Conservation (phyloP, 2,113 vertebrate species). For the Platysteira castanea region DNA sequence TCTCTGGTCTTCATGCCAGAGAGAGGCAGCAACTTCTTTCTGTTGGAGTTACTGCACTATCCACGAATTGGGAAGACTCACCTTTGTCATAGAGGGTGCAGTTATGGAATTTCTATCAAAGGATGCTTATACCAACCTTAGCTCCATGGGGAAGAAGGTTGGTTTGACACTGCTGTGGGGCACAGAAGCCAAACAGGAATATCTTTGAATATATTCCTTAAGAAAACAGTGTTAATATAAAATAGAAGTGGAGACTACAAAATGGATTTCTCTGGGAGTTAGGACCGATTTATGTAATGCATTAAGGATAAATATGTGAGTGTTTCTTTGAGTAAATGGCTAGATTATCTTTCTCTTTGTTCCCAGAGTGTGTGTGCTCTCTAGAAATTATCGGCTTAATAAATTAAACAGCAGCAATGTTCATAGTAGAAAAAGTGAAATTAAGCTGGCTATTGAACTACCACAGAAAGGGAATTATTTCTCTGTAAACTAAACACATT, state of each 20-base stretch:
- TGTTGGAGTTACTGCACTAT: background rate
- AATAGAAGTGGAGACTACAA: background rate
- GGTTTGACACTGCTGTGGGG: background rate
- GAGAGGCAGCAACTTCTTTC: background rate
- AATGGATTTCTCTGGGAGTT: background rate
- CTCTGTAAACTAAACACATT: background rate
- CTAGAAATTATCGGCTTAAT: background rate
- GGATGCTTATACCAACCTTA: background rate
- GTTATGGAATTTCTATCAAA: background rate
- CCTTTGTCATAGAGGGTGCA: accelerated
- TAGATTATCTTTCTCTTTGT: background rate
- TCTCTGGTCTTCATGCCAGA: background rate
- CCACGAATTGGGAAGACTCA: background rate
- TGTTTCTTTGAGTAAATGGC: background rate
- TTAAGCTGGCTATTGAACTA: background rate
- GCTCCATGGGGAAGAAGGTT: background rate
- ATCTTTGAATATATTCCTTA: background rate
- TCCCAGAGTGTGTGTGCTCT: background rate
- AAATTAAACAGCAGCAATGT: background rate
- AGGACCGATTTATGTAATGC: background rate
- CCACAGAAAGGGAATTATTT: background rate
- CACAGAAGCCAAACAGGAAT: background rate
- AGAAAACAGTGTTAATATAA: background rate
- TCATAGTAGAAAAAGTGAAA: background rate
- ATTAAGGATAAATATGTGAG: background rate